A percentile compares a stretch with the other conserved stretches of the same genome.
These are phyloP conservation scores for Anguilla pacifica DNA, from an alignment of 2,797 vertebrate species.

Conservation along the genomic window DNA sequence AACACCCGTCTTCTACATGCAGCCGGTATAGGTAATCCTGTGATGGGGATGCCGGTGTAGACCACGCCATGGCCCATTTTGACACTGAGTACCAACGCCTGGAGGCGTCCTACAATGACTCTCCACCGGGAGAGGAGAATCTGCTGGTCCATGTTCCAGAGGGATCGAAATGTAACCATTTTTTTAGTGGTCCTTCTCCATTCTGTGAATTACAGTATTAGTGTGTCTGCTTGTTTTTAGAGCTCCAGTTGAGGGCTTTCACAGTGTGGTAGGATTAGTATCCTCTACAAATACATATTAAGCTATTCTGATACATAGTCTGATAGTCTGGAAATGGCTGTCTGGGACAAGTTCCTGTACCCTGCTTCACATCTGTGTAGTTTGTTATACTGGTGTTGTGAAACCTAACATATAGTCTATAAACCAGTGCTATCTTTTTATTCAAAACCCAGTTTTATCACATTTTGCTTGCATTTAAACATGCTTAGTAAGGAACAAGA, in stretches of 20 bases:
- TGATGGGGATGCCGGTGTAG: slow-evolving; percentile 54
- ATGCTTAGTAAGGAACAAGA: background rate
- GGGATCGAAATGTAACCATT: slow-evolving; percentile 87
- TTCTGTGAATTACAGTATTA: background rate
- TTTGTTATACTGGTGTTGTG: background rate
- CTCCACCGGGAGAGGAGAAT: slow-evolving; percentile 91
- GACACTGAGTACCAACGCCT: slow-evolving; percentile 95
- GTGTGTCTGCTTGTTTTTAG: background rate
- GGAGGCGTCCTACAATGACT: slow-evolving; percentile 93
- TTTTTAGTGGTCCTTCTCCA: background rate
- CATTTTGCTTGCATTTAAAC: background rate
- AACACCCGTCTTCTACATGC: slow-evolving; percentile 8
- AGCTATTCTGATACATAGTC: background rate
- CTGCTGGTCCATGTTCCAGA: slow-evolving; percentile 92
- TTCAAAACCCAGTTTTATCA: background rate
- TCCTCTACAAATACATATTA: background rate
- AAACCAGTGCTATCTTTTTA: background rate
- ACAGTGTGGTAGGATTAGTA: background rate
- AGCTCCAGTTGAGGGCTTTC: background rate
- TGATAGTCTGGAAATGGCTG: background rate
- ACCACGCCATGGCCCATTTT: slow-evolving; percentile 85
- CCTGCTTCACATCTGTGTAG: background rate
- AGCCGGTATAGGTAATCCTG: slow-evolving; percentile 56
- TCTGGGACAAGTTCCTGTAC: background rate
- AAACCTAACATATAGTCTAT: background rate